Conservation (phyloP, 1,140 invertebrate genomes). For the Danaus plexippus region DNA sequence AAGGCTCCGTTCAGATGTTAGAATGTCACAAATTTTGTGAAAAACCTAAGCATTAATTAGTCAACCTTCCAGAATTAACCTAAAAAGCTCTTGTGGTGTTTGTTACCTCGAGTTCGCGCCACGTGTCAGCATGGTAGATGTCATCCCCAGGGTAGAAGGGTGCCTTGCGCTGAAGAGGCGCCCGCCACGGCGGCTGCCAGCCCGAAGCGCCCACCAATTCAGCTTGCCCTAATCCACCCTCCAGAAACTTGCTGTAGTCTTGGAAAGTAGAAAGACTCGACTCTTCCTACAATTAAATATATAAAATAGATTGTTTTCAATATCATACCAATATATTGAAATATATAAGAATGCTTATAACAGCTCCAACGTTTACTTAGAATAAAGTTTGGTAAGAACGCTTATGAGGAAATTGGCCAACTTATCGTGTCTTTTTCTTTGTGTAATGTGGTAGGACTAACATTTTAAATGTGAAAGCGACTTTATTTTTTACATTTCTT, state of each 20-base stretch:
- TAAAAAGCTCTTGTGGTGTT: no score
- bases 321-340: no score
- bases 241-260: constrained; percentile 67
- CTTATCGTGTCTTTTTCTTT: no score
- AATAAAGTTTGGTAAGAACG: no score
- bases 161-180: constrained; percentile 54
- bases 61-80: no score
- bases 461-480: no score
- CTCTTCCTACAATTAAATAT: constrained; percentile 41
- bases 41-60: no score
- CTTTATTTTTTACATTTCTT: no score
- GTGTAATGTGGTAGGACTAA: no score
- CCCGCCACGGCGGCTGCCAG: constrained; percentile 64
- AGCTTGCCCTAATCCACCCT: constrained; percentile 62
- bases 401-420: no score
- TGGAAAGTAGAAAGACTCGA: constrained; percentile 62
- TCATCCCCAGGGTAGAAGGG: constrained; percentile 66
- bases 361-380: no score
- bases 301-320: background rate
- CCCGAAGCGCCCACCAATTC: constrained; percentile 53
- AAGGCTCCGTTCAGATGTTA: background rate
- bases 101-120: constrained; percentile 56
- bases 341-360: no score
- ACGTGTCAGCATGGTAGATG: constrained; percentile 64
- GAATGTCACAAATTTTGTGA: background rate